A percentile compares a stretch with the other conserved stretches of the same genome.
Conservation (phyloP, 2,113 vertebrate genomes). For the Conger conger region DNA sequence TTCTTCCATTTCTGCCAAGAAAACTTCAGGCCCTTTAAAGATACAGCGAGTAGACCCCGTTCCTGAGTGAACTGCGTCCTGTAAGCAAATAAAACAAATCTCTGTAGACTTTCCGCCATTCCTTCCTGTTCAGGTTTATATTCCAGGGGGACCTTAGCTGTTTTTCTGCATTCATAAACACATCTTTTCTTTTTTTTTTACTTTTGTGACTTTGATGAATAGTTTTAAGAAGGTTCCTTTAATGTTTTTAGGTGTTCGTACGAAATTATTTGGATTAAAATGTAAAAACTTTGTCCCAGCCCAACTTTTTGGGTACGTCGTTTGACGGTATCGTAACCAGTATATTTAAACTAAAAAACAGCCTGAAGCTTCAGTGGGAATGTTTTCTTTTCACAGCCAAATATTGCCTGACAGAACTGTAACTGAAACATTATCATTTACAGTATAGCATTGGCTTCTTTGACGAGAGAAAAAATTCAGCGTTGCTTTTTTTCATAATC, state of each 20-base stretch:
- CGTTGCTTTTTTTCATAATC: too few relatives aligned
- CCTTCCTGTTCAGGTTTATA: conserved; percentile 72
- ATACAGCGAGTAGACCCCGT: conserved; percentile 68
- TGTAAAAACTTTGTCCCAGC: background rate
- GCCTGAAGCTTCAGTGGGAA: background rate
- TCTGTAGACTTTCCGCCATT: conserved; percentile 63
- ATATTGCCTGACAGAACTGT: too few relatives aligned
- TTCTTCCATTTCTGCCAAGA: conserved; percentile 61
- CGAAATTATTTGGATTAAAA: background rate
- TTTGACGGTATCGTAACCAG: too few relatives aligned
- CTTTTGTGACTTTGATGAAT: background rate
- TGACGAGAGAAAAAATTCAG: too few relatives aligned
- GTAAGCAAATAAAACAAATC: conserved; percentile 69
- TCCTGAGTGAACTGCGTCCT: conserved; percentile 69
- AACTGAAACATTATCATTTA: too few relatives aligned
- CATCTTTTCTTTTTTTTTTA: background rate
- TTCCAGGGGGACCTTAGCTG: conserved; percentile 57
- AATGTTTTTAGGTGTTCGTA: background rate
- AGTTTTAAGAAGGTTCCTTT: background rate
- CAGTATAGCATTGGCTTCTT: too few relatives aligned
- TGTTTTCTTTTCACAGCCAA: conserved; percentile 16
- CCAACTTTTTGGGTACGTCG: background rate
- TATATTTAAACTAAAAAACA: too few relatives aligned
- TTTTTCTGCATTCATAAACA: conserved; percentile 46
- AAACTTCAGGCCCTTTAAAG: conserved; percentile 71